phyloP scores from a whole-genome alignment of 2,797 vertebrate genomes.

The Dendrocincla fuliginosa region DNA sequence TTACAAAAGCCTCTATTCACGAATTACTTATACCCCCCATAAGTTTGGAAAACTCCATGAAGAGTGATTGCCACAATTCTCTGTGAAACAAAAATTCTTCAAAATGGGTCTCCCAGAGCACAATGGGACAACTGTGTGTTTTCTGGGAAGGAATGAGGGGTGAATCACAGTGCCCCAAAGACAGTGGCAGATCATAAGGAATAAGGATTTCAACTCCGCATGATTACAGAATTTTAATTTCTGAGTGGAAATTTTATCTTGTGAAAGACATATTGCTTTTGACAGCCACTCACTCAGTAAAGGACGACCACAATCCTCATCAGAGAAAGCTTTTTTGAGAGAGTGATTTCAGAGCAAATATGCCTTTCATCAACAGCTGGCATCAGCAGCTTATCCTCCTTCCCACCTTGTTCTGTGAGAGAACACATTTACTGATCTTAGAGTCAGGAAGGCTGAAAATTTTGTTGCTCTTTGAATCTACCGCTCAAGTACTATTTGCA shows the following conservation, averaged over 20 bases:
- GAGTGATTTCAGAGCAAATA: not conserved
- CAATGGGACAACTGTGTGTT: not conserved
- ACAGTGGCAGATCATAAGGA: not conserved
- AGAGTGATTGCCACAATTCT: not conserved
- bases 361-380: not conserved
- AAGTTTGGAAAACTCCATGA: not conserved
- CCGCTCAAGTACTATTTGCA: not conserved
- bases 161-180: not conserved
- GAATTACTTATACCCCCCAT: not conserved
- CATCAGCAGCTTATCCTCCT: not conserved
- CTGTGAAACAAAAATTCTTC: not conserved
- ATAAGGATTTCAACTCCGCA: not conserved
- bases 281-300: not conserved
- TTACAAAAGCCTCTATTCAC: not conserved
- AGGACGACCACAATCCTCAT: not conserved
- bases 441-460: not conserved
- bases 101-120: not conserved
- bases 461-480: constrained; percentile 10
- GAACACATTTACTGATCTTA: not conserved
- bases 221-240: not conserved
- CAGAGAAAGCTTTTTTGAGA: not conserved
- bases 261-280: not conserved
- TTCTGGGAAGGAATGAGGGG: not conserved
- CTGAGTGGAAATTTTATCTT: not conserved
- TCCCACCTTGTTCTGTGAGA: not conserved